These are phyloP conservation scores for Stercorarius parasiticus DNA, from an alignment of 2,113 vertebrate genomes.

Conservation along the genomic window DNA sequence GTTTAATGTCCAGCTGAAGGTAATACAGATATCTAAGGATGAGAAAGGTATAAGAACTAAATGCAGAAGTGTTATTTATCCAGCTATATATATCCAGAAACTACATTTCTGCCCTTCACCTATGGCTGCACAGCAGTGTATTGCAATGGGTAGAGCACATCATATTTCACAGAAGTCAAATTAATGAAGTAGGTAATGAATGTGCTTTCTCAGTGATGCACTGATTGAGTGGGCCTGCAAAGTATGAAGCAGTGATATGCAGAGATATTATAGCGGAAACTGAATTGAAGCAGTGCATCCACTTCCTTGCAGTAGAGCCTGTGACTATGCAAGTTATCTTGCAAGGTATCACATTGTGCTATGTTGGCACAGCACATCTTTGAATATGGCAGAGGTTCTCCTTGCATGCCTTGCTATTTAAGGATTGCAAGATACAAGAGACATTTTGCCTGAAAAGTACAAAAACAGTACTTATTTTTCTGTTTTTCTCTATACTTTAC, in stretches of 20 bases:
- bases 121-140: fast-evolving
- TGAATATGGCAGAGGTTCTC: neutral
- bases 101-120: neutral
- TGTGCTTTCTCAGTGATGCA: neutral
- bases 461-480: neutral
- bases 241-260: neutral
- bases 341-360: neutral
- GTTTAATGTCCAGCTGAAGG: neutral
- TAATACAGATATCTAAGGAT: neutral
- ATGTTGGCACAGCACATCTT: neutral
- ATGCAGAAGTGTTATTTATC: neutral
- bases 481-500: neutral
- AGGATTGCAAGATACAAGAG: neutral
- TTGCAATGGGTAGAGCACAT: neutral
- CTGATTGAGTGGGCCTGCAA: neutral
- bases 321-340: neutral
- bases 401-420: neutral
- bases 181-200: neutral
- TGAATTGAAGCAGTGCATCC: neutral
- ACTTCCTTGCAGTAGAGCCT: neutral
- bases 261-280: neutral
- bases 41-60: neutral
- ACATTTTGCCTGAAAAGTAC: neutral
- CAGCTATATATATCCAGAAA: neutral
- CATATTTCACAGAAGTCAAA: neutral